Evolutionary conservation across 2,888 invertebrate genomes (phyloP), one percentile per base, ranked within the genome.

Genomic region (Sarcophaga subvicina): DNA sequence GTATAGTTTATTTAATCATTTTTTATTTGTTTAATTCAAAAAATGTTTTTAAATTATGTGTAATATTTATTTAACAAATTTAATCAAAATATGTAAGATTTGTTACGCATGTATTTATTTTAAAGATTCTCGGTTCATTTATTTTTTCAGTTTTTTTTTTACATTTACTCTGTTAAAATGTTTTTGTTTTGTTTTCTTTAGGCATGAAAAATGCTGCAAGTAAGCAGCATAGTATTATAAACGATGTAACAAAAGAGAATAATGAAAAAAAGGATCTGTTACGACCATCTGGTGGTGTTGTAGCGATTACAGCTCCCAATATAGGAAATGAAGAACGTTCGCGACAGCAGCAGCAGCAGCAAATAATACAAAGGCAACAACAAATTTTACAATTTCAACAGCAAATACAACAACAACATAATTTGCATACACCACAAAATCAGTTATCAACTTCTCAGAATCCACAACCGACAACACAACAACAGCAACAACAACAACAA

Each of bases 151-250:
- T 54, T 14, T 14, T 49, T 27, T 27, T 49, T 54, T 54, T 54
- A 17, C 54, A 14, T 14, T 54, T 54, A 14, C 17, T 14, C 4
- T 54, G 17, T 54, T 54, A 54, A 14, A 54, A 54, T 54, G 17
- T 54, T 17, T 2, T 12, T 54, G 4, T 37, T 37, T 67, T 45
- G 17, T 71, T 10, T 25, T 59, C 73, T 85, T 27, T 49, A 90
- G 90, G 90, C 22, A 90, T 90, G 90, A 90, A 90, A 88, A 90
- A 90, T 89, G 89, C 90, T 11, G 89, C 90, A 2, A 88, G 88
- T 47, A 86, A 86, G 89, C 89, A 80, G 71, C 85, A 83, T 78
- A 80, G 62, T 76, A 81, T 77, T 73, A 81, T 69, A 25, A 86
- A 76, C 59, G 81, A 80, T 79, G 27, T 78, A 67, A 12, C 73